Evolutionary conservation across 2,797 vertebrate species (phyloP).

Genomic region (Tangara arthus): DNA sequence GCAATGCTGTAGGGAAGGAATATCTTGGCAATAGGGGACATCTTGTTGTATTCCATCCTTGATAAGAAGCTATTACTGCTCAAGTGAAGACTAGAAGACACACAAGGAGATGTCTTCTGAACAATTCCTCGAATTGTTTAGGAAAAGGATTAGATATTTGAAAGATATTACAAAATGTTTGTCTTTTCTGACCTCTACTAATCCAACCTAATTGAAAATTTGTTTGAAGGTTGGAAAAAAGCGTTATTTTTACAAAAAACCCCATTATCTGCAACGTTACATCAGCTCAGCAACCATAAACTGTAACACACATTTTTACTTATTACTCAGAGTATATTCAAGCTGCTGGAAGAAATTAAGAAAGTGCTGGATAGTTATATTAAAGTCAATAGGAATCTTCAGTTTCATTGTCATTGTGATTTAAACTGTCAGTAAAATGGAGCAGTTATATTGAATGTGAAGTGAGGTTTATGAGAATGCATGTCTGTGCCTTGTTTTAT

Average conservation of each 20-base stretch:
- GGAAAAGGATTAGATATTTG: background rate
- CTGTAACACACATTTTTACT: background rate
- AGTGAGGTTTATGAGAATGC: constrained; percentile 34
- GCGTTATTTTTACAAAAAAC: background rate
- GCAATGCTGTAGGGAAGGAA: background rate
- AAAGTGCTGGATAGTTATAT: constrained; percentile 26
- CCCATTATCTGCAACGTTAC: background rate
- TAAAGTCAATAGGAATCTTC: constrained; percentile 40
- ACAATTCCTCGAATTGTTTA: background rate
- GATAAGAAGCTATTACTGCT: background rate
- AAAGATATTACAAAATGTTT: background rate
- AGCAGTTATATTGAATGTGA: background rate
- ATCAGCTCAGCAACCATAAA: background rate
- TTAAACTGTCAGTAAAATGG: constrained; percentile 33
- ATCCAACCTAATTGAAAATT: background rate
- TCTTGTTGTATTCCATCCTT: background rate
- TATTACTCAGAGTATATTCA: background rate
- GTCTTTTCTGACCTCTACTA: background rate
- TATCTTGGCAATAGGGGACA: background rate
- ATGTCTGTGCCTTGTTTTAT: background rate
- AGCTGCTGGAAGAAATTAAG: background rate
- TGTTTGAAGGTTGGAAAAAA: background rate
- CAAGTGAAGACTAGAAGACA: background rate
- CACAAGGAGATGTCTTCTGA: background rate
- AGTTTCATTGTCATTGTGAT: constrained; percentile 50